Conservation (phyloP, 2,113 vertebrate species). For the Hypanus sabinus region DNA sequence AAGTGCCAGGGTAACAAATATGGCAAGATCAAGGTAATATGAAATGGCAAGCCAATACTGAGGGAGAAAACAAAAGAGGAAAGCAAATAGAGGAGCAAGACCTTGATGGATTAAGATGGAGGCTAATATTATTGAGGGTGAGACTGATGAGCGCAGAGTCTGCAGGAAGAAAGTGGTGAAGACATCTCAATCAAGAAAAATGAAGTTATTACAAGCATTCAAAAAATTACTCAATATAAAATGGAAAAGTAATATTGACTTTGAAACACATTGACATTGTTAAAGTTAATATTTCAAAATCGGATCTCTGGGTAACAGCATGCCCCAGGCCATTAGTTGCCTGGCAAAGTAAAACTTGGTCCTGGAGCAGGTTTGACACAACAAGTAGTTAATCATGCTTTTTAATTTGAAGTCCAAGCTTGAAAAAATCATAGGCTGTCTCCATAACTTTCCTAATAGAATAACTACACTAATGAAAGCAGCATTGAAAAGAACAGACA, state of each 20-base stretch:
- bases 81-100: no score
- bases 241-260: neutral
- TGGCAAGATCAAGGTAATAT: no score
- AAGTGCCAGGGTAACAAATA: no score
- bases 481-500: neutral
- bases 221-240: neutral
- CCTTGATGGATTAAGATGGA: no score
- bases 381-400: neutral
- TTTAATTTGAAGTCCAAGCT: conserved; percentile 8
- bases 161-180: no score
- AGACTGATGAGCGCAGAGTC: no score
- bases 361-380: neutral
- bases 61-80: no score
- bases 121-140: no score
- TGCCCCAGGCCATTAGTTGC: neutral
- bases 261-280: neutral
- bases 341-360: neutral
- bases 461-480: neutral
- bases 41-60: no score
- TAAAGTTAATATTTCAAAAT: neutral
- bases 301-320: neutral
- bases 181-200: neutral
- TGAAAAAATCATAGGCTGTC: neutral
- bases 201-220: neutral
- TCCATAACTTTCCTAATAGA: neutral